Percentiles rank a stretch among this genome's conserved stretches.
Conservation (phyloP, 1,140 invertebrate genomes). For the Drosophila subpulchrella region DNA sequence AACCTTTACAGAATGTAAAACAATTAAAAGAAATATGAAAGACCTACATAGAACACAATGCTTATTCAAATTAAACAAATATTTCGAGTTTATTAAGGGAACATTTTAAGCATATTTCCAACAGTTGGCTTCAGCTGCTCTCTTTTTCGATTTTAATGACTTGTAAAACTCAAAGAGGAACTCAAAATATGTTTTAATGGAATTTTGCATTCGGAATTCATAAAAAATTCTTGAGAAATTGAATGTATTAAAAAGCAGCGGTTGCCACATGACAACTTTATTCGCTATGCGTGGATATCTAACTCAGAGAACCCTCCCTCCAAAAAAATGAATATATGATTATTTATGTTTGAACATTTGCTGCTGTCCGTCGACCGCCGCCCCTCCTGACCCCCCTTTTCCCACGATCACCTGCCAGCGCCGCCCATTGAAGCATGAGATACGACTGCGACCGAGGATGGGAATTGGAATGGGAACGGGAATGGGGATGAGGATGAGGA, state of each 20-base stretch:
- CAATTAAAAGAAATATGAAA: conserved; percentile 15
- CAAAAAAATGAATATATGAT: conserved; percentile 48
- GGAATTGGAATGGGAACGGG: neutral
- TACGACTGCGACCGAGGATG: conserved; percentile 14
- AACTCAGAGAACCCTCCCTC: conserved; percentile 4
- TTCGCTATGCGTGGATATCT: conserved; percentile 19
- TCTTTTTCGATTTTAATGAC: conserved; percentile 44
- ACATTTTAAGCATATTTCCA: conserved; percentile 5
- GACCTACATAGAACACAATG: no score
- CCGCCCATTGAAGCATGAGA: conserved; percentile 75
- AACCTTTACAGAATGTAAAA: conserved; percentile 1
- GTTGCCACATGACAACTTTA: conserved; percentile 68
- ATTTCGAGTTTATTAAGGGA: neutral
- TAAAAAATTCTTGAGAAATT: conserved; percentile 48
- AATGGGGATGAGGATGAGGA: neutral
- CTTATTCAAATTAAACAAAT: neutral
- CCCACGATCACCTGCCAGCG: conserved; percentile 59
- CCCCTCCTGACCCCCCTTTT: neutral
- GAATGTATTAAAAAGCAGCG: conserved; percentile 53
- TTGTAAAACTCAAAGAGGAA: conserved; percentile 57
- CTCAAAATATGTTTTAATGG: conserved; percentile 48
- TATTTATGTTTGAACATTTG: conserved; percentile 82
- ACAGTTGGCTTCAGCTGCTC: conserved; percentile 59
- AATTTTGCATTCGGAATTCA: conserved; percentile 58
- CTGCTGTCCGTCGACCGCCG: conserved; percentile 67